Evolutionary conservation across 92 coral and sea anemone genomes (phyloP).

Genomic region (Paragorgia papillata): DNA sequence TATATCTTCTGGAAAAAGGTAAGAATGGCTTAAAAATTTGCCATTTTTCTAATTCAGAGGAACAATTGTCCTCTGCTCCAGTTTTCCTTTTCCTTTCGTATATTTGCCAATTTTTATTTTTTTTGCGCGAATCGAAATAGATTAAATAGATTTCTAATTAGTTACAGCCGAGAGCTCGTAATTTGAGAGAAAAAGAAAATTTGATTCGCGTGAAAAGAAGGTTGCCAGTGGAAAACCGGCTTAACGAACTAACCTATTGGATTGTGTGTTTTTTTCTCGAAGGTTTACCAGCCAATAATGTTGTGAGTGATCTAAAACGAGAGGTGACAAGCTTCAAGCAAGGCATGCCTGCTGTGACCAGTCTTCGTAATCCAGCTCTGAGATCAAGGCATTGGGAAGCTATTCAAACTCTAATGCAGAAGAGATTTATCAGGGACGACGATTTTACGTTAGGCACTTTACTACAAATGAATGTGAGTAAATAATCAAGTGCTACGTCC

Average conservation of each 20-base stretch:
- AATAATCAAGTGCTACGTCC: background rate
- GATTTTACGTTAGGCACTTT: constrained; percentile 84
- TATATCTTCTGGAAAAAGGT: constrained; percentile 93
- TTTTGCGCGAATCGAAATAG: too few relatives aligned
- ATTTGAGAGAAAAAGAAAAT: too few relatives aligned
- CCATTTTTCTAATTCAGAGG: background rate
- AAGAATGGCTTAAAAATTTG: background rate
- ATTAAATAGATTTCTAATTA: too few relatives aligned
- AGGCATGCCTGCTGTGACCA: constrained; percentile 92
- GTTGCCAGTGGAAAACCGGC: too few relatives aligned
- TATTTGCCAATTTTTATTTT: too few relatives aligned
- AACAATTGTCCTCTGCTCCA: background rate
- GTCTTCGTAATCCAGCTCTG: constrained; percentile 89
- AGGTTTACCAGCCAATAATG: constrained; percentile 95
- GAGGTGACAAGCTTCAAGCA: constrained; percentile 86
- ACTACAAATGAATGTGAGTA: constrained; percentile 76
- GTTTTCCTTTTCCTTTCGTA: too few relatives aligned
- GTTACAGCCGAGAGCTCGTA: too few relatives aligned
- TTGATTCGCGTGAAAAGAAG: too few relatives aligned
- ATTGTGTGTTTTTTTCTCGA: background rate
- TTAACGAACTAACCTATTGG: too few relatives aligned
- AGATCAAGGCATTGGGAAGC: constrained; percentile 97
- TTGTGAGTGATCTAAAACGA: constrained; percentile 79
- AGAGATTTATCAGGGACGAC: constrained; percentile 83
- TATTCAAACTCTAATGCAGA: constrained; percentile 74